phyloP scores from a whole-genome alignment of 2,797 vertebrate species.

The Argentina silus region DNA sequence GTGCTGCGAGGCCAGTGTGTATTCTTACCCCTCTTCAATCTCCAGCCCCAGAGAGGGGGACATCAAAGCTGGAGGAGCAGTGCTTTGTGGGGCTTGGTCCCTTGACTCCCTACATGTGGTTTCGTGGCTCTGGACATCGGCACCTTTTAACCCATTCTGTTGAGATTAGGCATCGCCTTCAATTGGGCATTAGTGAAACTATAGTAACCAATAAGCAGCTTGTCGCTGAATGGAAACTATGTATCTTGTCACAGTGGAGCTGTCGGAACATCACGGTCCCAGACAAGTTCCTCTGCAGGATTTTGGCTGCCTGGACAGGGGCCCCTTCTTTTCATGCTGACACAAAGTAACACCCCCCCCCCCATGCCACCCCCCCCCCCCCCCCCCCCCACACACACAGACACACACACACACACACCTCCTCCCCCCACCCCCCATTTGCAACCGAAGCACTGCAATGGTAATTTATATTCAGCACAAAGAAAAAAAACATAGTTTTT shows the following conservation, averaged over 20 bases:
- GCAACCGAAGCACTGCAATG: conserved; percentile 75
- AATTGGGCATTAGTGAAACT: conserved; percentile 99
- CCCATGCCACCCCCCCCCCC: conserved; percentile 39
- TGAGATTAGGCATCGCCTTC: conserved; percentile 96
- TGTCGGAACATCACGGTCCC: conserved; percentile 86
- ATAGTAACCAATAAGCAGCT: conserved; percentile 99
- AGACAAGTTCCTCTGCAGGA: conserved; percentile 93
- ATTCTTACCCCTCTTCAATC: conserved; percentile 82
- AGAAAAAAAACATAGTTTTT: conserved; percentile 80
- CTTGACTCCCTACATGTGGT: conserved; percentile 99
- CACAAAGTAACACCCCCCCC: conserved; percentile 83
- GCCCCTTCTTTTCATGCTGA: conserved; percentile 85
- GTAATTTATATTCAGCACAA: conserved; percentile 90
- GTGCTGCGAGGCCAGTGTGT: conserved; percentile 73
- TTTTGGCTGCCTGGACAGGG: conserved; percentile 86
- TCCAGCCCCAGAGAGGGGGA: conserved; percentile 82
- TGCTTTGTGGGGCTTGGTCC: conserved; percentile 91
- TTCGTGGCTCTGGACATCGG: conserved; percentile 95
- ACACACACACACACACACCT: conserved; percentile 42
- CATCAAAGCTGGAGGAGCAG: conserved; percentile 85
- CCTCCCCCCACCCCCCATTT: conserved; percentile 61
- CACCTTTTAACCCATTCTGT: conserved; percentile 99
- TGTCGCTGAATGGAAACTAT: conserved; percentile 98
- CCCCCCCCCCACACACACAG: conserved; percentile 33
- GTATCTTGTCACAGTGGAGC: conserved; percentile 99